Base-by-base conservation (phyloP, 1,140 invertebrate species). In the Heliconius eleuchia region DNA sequence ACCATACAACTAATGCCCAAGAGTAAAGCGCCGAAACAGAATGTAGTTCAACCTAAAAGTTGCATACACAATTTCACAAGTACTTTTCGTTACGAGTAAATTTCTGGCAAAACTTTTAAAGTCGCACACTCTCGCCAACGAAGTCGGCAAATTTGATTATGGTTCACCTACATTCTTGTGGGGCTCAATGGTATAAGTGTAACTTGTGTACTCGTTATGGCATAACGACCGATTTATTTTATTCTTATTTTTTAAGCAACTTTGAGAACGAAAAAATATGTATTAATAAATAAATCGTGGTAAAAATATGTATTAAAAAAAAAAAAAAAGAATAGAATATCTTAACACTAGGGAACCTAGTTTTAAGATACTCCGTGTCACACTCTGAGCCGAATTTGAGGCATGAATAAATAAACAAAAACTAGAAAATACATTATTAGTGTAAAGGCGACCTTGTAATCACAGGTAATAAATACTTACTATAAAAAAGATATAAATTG, bases 61-160 rank as follows among this genome's bases (percentile, higher is more conserved):
- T 42, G 74, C 74, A 76, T 70, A 46, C n/a, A 66, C 27, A 76
- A 76, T 76, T 70, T 60, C 8, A 76, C 37, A 76, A 76, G 60
- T 76, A 76, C 74, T 76, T 76, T 76, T 70, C 57, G 42, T 42
- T 70, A 46, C 74, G 19, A 76, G 57, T 71, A 55, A 76, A 76
- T 76, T 76, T 76, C 74, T 70, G 39, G 23, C 46, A 30, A 66
- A 70, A 76, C 57, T 76, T 76, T 76, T 76, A 76, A 76, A 76
- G 74, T 76, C 74, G 74, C 60, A 71, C 74, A 71, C 74, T 76
- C 57, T 30, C 74, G 74, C 74, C 74, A 50, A 76, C 60, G 60
- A 76, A 76, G 57, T 76, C 74, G 39, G 74, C 55, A 79, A 76
- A 76, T 74, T 37, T 34, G 37, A 77, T 77, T 80, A 80, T 80